phyloP scores from a whole-genome alignment of 1,140 invertebrate genomes.

The Chironomus striatipennis region DNA sequence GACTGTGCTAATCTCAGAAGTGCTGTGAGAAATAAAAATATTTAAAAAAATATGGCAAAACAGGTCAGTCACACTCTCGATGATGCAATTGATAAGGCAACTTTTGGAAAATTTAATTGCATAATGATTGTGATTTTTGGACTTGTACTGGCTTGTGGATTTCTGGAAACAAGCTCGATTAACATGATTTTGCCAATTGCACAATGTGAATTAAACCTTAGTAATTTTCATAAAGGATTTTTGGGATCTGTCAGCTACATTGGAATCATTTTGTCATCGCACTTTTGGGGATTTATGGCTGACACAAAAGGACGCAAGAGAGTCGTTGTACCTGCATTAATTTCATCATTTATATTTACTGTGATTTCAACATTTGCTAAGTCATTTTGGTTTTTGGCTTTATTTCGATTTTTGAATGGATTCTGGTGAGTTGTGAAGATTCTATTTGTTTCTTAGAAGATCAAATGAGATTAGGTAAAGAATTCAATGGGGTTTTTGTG shows the following conservation, averaged over 20 bases:
- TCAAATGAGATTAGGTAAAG: no score
- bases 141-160: neutral
- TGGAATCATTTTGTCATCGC: slow-evolving; percentile 37
- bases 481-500: no score
- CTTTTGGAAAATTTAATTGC: slow-evolving; percentile 1
- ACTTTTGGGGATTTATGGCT: slow-evolving; percentile 39
- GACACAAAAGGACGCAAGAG: slow-evolving; percentile 36
- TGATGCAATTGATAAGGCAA: neutral
- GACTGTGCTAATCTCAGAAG: no score
- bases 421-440: slow-evolving; percentile 47
- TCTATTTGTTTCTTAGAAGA: no score
- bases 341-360: slow-evolving; percentile 44
- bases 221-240: neutral
- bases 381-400: slow-evolving; percentile 44
- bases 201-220: neutral
- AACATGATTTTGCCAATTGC: neutral
- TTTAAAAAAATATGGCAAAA: no score
- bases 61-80: neutral
- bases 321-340: slow-evolving; percentile 43
- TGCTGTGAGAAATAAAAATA: no score
- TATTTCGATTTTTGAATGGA: slow-evolving; percentile 48
- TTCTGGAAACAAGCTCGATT: neutral
- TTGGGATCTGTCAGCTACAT: slow-evolving; percentile 26
- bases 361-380: slow-evolving; percentile 43
- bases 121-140: neutral